Base-by-base conservation (phyloP, 2,888 invertebrate genomes). In the Ethmia dodecea region DNA sequence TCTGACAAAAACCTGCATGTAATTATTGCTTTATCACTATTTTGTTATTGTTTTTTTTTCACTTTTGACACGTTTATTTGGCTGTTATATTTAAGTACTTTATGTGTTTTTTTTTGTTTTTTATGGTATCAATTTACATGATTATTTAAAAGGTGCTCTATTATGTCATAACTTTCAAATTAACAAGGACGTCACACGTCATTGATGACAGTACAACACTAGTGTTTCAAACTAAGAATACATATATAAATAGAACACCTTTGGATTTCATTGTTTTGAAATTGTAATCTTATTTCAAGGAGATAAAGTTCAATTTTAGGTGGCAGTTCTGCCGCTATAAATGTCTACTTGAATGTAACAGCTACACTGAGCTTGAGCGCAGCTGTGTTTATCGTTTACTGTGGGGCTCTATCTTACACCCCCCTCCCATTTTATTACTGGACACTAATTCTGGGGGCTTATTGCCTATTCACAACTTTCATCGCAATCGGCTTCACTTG, bases 371-470 rank as follows among this genome's bases (percentile, higher is more conserved):
- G 79, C 73, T 79, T 77, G 68, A 71, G 80, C 79, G 81, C 81
- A 74, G 78, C 80, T 81, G 81, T 86, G 83, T 81, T 71, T 65
- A 69, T 66, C 79, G 80, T 83, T 60, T 69, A 74, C 69, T 74
- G 63, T 79, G 79, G 83, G 83, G 81, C 80, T 79, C 51, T 24
- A 41, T 31, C 18, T 5, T 5, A 5, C 8, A 18, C 25, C 30
- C 26, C 31, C 26, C 18, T 18, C 5, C 22, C 22, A 13, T 29
- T 28, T 9, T 30, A 31, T 26, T 28, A 42, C 32, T 31, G 37
- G 34, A 35, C 33, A 28, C 37, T 39, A n/a, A n/a, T n/a, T n/a
- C n/a, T n/a, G n/a, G n/a, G n/a, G n/a, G n/a, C n/a, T n/a, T n/a
- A n/a, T n/a, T n/a, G n/a, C n/a, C n/a, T n/a, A n/a, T n/a, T n/a